Conservation (phyloP, 2,888 invertebrate species). For the Drosophila paracracens region DNA sequence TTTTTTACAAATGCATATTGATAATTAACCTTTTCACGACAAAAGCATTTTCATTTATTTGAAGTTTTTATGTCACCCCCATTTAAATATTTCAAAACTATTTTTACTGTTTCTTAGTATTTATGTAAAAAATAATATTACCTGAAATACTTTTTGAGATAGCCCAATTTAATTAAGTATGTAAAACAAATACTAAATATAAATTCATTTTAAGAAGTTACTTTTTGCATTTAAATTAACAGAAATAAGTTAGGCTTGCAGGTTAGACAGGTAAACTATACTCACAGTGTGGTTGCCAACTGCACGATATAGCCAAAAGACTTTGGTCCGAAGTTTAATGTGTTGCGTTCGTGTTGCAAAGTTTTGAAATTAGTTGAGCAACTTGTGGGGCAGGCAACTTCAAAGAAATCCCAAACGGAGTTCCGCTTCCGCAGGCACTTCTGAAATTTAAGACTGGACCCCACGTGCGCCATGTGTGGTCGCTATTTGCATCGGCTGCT, state of each 20-base stretch:
- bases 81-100: not conserved
- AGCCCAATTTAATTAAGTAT: not conserved
- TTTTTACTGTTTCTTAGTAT: not conserved
- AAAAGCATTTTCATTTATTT: not conserved
- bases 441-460: slow-evolving; percentile 33
- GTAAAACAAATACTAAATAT: not conserved
- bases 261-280: not conserved
- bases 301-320: not conserved
- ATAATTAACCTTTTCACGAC: not conserved
- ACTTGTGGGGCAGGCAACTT: slow-evolving; percentile 31
- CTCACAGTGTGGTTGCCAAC: not conserved
- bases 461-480: slow-evolving; percentile 56
- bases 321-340: not conserved
- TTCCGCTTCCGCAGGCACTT: slow-evolving; percentile 44
- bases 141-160: too few relatives aligned
- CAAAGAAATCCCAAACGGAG: slow-evolving; percentile 37
- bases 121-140: too few relatives aligned
- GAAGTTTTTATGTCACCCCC: not conserved
- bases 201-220: not conserved
- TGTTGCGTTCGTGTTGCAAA: not conserved
- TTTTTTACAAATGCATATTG: not conserved
- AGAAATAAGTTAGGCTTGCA: not conserved
- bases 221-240: not conserved
- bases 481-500: slow-evolving; percentile 7
- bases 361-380: slow-evolving; percentile 7